Conservation (phyloP, 2,888 invertebrate species). For the Diarsia dahlii region DNA sequence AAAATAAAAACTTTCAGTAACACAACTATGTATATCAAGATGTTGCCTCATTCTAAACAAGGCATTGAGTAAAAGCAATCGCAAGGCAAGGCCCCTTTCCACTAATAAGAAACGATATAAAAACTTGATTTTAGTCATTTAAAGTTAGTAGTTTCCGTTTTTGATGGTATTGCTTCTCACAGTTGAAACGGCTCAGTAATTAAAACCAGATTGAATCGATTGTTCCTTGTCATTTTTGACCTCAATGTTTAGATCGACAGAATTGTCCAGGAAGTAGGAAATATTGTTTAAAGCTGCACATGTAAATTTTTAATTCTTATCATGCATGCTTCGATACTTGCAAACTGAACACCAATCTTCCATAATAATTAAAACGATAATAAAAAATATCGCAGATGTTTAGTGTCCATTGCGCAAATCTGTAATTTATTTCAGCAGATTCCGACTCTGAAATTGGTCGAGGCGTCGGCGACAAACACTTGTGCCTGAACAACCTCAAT, state of each 20-base stretch:
- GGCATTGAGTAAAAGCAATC: constrained; percentile 15
- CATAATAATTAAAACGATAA: background rate
- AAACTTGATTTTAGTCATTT: background rate
- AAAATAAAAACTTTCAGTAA: constrained; percentile 5
- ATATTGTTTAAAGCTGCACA: background rate
- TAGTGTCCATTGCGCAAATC: background rate
- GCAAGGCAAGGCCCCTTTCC: background rate
- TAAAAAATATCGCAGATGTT: background rate
- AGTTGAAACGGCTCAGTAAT: background rate
- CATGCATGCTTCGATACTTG: background rate
- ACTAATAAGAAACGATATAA: background rate
- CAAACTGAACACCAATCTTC: background rate
- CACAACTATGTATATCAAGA: background rate
- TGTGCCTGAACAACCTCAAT: background rate
- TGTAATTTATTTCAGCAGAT: constrained; percentile 1
- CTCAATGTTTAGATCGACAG: background rate
- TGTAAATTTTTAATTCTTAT: constrained; percentile 11
- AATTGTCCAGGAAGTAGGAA: background rate
- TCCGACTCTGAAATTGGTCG: constrained; percentile 11
- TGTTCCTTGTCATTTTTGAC: background rate
- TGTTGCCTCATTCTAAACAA: constrained; percentile 3
- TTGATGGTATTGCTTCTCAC: background rate
- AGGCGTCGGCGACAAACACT: background rate
- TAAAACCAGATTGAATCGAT: background rate
- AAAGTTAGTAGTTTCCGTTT: background rate